Evolutionary conservation across 2,113 vertebrate species (phyloP), one percentile per base, ranked within the genome.

Genomic region (Nettapus auritus): DNA sequence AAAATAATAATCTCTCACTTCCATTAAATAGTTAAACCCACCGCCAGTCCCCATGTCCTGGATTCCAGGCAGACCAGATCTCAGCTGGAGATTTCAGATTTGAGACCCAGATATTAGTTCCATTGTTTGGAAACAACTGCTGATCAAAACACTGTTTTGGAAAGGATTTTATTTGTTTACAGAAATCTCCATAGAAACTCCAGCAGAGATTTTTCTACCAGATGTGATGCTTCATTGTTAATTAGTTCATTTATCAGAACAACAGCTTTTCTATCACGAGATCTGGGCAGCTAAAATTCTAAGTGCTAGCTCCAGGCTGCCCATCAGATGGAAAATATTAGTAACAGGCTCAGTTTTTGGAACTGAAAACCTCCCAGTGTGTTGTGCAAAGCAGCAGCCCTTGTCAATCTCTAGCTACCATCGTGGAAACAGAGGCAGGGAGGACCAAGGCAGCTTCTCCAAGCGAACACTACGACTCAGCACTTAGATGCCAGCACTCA

Each of bases 111-210:
- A 92, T 94, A 81, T 9, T 67, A 60, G 33, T 60, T 75, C 69
- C 80, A 71, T 81, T 71, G 9, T 93, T 83, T 83, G 60, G 52
- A 93, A 88, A 88, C 31, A 71, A 83, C 59, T 70, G 52, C 68
- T 82, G 60, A 88, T 89, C 69, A 68, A 93, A 94, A 94, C 57
- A 79, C 5, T 75, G 48, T 60, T 90, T 92, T 95, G 92, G 81
- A 92, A 94, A 86, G 22, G 52, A 82, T 68, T 79, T 87, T 84
- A 82, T 92, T 95, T 96, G 88, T 92, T 92, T 95, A 79, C 83
- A 86, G 67, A 73, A 68, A 48, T 94, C 91, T 92, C 93, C 78
- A 76, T 85, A 92, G 95, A 92, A 97, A 97, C 84, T 22, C 28
- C 40, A 70, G 55, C 63, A 82, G 44, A 88, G 48, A 68, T 82